Evolutionary conservation across 2,888 invertebrate species (phyloP).

Genomic region (Ennomos erosarius): DNA sequence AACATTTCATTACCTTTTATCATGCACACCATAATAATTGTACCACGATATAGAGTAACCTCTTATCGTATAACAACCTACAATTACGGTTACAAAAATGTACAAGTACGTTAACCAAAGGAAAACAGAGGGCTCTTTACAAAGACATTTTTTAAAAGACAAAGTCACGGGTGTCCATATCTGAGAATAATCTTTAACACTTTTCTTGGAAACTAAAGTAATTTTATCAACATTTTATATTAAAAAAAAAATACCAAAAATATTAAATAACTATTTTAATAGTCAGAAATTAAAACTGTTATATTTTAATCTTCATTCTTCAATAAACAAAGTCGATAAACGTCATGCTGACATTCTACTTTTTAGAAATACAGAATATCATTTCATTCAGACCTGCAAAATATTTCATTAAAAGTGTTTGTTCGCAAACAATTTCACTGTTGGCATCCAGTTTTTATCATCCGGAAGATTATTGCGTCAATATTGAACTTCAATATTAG

Average conservation of each 20-base stretch:
- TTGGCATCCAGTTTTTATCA: slow-evolving; percentile 48
- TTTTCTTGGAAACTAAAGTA: no score
- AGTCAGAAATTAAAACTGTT: no score
- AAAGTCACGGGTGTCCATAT: no score
- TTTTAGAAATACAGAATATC: slow-evolving; percentile 3
- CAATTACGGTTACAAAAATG: slow-evolving; percentile 2
- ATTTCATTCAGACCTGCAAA: slow-evolving; percentile 18
- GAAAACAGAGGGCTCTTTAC: background rate
- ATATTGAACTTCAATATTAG: slow-evolving; percentile 55
- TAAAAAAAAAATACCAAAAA: no score
- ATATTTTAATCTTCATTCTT: no score
- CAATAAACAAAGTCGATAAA: no score
- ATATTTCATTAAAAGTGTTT: slow-evolving; percentile 42
- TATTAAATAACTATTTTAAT: no score
- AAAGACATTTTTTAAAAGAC: background rate
- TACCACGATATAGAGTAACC: background rate
- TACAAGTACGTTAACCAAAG: slow-evolving; percentile 5
- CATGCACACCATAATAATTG: slow-evolving; percentile 2
- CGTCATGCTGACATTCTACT: background rate
- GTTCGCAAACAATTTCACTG: slow-evolving; percentile 48
- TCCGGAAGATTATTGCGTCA: slow-evolving; percentile 48
- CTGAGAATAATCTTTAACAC: no score
- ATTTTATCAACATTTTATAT: no score
- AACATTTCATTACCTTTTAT: slow-evolving; percentile 4
- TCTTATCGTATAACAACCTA: slow-evolving; percentile 2